These are phyloP conservation scores for Euglossa dilemma DNA, from an alignment of 1,140 invertebrate genomes.

Conservation along the genomic window DNA sequence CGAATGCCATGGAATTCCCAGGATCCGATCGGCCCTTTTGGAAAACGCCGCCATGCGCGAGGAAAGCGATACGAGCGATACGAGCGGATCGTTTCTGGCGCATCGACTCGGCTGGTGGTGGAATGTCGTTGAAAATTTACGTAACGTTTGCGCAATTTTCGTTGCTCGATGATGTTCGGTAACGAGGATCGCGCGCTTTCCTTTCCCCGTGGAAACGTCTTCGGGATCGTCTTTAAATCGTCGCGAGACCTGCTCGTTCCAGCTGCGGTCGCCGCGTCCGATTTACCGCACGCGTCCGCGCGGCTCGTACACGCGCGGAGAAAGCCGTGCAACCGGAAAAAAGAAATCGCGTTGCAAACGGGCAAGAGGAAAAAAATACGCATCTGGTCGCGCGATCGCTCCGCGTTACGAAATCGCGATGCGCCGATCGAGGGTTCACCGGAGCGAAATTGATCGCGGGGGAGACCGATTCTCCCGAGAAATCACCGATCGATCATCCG, in stretches of 20 bases:
- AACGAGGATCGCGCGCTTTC: conserved; percentile 10
- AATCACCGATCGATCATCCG: neutral
- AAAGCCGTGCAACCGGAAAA: conserved; percentile 7
- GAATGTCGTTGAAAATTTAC: conserved; percentile 17
- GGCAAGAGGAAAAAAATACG: neutral
- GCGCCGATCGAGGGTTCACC: neutral
- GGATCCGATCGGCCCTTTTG: conserved; percentile 1
- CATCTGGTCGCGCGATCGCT: neutral
- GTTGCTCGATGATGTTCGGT: neutral
- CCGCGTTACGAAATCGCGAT: neutral
- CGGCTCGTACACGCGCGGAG: conserved; percentile 1
- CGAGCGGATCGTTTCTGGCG: neutral
- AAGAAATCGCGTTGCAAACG: conserved; percentile 2
- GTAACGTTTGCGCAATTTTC: conserved; percentile 29
- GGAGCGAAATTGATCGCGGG: no score
- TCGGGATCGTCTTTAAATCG: neutral
- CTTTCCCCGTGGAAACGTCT: neutral
- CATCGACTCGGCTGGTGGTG: neutral
- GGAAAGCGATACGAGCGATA: neutral
- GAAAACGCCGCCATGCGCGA: neutral
- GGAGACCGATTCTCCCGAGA: neutral
- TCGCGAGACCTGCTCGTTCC: neutral
- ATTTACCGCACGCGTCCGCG: neutral
- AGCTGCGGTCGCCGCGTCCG: neutral
- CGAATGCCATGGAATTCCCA: conserved; percentile 4